Conservation (phyloP, 2,113 vertebrate genomes). For the Chaenocephalus aceratus region DNA sequence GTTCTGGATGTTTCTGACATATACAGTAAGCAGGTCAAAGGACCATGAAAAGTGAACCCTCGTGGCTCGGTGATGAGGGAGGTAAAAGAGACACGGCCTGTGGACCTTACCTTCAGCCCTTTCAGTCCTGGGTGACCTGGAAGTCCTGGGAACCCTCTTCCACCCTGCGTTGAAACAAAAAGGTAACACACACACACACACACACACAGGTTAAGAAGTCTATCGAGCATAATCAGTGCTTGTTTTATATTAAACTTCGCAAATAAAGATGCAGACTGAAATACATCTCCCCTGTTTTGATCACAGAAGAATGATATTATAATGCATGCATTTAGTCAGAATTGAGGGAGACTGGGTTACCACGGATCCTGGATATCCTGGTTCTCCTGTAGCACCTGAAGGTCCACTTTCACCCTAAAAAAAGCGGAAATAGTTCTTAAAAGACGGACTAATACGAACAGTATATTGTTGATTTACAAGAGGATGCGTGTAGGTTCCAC, state of each 20-base stretch:
- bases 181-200: neutral
- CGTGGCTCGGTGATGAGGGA: neutral
- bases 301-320: neutral
- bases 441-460: neutral
- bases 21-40: neutral
- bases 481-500: constrained; percentile 47
- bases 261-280: neutral
- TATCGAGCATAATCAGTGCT: neutral
- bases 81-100: too few species aligned
- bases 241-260: too few species aligned
- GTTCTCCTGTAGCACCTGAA: constrained; percentile 89
- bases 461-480: neutral
- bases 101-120: constrained; percentile 88
- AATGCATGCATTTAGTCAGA: neutral
- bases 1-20: neutral
- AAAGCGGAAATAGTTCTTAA: neutral
- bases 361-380: constrained; percentile 90
- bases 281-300: neutral
- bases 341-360: constrained; percentile 78
- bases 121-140: constrained; percentile 94
- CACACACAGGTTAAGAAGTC: too few species aligned
- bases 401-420: constrained; percentile 91
- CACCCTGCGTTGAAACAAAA: constrained; percentile 64
- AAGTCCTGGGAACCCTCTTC: constrained; percentile 95
- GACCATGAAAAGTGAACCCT: neutral